A percentile compares a stretch with the other conserved stretches of the same genome.
Evolutionary conservation across 2,113 vertebrate species (phyloP).

Genomic region (Corvus cornix): DNA sequence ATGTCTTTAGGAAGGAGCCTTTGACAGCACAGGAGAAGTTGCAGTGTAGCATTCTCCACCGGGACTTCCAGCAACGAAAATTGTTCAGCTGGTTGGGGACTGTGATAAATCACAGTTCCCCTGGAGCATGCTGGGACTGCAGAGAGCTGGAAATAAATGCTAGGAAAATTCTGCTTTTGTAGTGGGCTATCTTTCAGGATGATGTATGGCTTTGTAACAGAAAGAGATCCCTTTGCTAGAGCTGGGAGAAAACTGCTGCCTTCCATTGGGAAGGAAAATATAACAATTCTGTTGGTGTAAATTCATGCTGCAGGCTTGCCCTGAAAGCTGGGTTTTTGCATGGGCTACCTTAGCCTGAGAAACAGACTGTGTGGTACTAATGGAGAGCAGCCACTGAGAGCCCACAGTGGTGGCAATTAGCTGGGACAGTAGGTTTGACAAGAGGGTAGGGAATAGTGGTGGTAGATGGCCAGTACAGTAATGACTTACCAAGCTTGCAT

Average conservation of each 20-base stretch:
- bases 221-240: constrained; percentile 13
- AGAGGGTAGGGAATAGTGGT: neutral
- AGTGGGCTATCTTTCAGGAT: constrained; percentile 34
- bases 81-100: constrained; percentile 1
- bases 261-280: neutral
- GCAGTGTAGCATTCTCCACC: neutral
- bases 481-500: neutral
- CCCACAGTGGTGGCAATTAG: neutral
- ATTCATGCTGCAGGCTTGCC: neutral
- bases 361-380: neutral
- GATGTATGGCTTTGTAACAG: constrained; percentile 27
- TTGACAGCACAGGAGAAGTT: constrained; percentile 32
- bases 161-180: constrained; percentile 39
- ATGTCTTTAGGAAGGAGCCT: neutral
- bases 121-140: neutral
- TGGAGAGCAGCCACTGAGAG: neutral
- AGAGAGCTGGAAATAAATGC: constrained; percentile 40
- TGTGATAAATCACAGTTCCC: constrained; percentile 35
- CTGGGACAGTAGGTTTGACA: neutral
- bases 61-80: constrained; percentile 13
- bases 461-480: neutral
- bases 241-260: neutral
- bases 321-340: neutral
- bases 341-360: neutral
- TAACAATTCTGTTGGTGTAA: neutral